phyloP scores from a whole-genome alignment of 2,797 vertebrate species.

The Setipinna tenuifilis region DNA sequence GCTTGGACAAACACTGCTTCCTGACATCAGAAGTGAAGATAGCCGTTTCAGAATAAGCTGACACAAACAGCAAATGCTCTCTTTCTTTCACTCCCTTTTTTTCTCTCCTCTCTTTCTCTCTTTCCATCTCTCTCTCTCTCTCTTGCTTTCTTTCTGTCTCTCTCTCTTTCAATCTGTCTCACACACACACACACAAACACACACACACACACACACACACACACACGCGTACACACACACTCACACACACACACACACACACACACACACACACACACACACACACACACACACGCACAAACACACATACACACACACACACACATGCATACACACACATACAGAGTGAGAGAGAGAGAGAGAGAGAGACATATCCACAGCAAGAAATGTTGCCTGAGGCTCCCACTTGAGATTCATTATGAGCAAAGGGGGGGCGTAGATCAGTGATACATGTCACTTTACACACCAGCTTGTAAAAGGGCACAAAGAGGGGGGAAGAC shows the following conservation, averaged over 20 bases:
- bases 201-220: too few relatives aligned
- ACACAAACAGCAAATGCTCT: background rate
- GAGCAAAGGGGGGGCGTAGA: constrained; percentile 8
- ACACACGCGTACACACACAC: background rate
- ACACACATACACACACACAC: background rate
- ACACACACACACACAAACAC: too few relatives aligned
- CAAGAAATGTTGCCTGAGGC: constrained; percentile 24
- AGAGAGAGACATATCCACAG: background rate
- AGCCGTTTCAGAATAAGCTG: constrained; percentile 35
- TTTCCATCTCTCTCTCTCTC: too few relatives aligned
- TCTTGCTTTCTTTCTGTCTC: too few relatives aligned
- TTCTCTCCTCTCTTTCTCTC: too few relatives aligned
- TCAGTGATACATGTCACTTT: constrained; percentile 41
- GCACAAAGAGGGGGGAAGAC: constrained; percentile 3
- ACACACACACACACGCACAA: too few relatives aligned
- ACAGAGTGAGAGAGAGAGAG: too few relatives aligned
- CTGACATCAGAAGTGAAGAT: constrained; percentile 29
- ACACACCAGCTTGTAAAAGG: constrained; percentile 29
- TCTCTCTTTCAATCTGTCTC: too few relatives aligned
- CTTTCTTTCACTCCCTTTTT: too few relatives aligned
- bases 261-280: too few relatives aligned
- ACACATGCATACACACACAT: background rate
- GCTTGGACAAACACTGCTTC: constrained; percentile 37
- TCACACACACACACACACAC: background rate
- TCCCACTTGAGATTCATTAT: constrained; percentile 29